Conservation (phyloP, 2,888 invertebrate genomes). For the Gari tellinella region DNA sequence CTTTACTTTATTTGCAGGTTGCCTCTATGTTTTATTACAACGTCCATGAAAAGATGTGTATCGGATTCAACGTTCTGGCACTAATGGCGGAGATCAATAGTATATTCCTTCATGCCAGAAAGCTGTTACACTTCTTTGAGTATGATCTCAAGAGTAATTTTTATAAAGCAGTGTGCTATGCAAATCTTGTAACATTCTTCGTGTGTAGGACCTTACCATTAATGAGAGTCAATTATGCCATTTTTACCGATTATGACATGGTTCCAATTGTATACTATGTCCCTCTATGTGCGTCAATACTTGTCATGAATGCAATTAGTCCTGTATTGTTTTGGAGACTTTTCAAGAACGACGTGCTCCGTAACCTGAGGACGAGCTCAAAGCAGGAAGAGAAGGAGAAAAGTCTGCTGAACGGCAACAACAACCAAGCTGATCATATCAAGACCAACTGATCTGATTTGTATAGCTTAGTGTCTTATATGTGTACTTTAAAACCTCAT, state of each 20-base stretch:
- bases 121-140: constrained; percentile 81
- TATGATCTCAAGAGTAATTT: constrained; percentile 70
- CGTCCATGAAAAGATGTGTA: constrained; percentile 73
- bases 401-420: constrained; percentile 58
- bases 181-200: constrained; percentile 81
- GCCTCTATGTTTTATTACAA: constrained; percentile 82
- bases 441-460: constrained; percentile 37
- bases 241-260: constrained; percentile 66
- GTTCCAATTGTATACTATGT: constrained; percentile 72
- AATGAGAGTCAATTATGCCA: constrained; percentile 70
- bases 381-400: constrained; percentile 15
- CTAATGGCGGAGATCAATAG: constrained; percentile 83
- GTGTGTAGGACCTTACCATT: constrained; percentile 75
- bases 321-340: constrained; percentile 81
- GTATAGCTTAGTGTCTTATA: too few relatives aligned
- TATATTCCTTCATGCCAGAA: constrained; percentile 83
- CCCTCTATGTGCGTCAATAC: constrained; percentile 70
- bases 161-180: constrained; percentile 72
- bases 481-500: too few relatives aligned
- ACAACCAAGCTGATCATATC: constrained; percentile 46
- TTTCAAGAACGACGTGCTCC: constrained; percentile 80
- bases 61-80: constrained; percentile 81
- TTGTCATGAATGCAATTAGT: constrained; percentile 80
- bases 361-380: constrained; percentile 18
- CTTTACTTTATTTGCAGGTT: constrained; percentile 66